Base-by-base conservation (phyloP, 2,888 invertebrate genomes). In the Lamellibrachia columna region DNA sequence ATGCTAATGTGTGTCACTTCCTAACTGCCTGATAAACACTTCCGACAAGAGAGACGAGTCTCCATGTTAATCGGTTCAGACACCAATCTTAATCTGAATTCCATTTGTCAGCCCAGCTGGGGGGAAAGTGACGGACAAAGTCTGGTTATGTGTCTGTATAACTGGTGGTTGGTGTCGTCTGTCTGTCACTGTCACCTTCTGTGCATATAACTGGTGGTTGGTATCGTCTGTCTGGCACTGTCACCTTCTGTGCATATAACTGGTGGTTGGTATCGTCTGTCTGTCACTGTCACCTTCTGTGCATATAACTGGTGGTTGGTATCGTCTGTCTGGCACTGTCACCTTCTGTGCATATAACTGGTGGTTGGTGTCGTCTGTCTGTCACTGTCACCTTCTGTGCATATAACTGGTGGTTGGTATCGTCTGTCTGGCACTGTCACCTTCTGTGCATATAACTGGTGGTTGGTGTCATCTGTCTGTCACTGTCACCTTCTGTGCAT, bases 11-110 rank as follows among this genome's bases (percentile, higher is more conserved):
- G 75, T 75, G 75, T 75, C 75, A 75, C 75, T 75, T 75, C 75
- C 75, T 75, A 75, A 75, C 75, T 15, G 75, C 11, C 75, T 22
- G 75, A 75, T 75, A 75, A 75, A 75, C 75, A 75, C 75, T 75
- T 75, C 75, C 75, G 75, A 75, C 22, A 22, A 11, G 22, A 75
- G 75, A 75, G n/a, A 75, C 22, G 22, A 75, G 75, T 75, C 75
- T 11, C 75, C 75, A 75, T 75, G 75, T 75, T 75, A 75, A 75
- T 75, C 75, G n/a, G 22, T 58, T 58, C 11, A 22, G 75, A 15
- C 22, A 75, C 75, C 75, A 75, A 75, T 75, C 75, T 75, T 75
- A 75, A 75, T 60, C 60, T 60, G 60, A 60, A 60, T 75, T 75
- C 75, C 75, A 22, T 75, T 75, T 75, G 75, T 75, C 22, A 75